Percentiles rank a stretch among this genome's conserved stretches.
Evolutionary conservation across 2,113 vertebrate genomes (phyloP).

Genomic region (Brachyhypopomus gauderio): DNA sequence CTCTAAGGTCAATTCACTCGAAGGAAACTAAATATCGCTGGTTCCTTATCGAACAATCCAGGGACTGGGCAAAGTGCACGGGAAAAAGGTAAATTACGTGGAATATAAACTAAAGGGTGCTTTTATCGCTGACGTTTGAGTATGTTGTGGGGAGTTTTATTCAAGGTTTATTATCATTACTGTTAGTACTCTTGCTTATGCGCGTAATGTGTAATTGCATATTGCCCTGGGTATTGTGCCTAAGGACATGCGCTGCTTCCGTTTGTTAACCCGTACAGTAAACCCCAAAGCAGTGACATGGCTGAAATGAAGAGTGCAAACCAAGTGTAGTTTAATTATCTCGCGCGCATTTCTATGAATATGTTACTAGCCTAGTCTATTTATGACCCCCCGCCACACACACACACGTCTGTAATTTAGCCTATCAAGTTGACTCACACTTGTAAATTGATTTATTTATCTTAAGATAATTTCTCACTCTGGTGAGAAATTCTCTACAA

Average conservation of each 20-base stretch:
- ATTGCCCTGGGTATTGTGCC: no score
- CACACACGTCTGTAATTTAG: constrained; percentile 22
- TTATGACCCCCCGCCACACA: not conserved
- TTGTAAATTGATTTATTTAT: constrained; percentile 54
- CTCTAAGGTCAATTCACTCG: constrained; percentile 36
- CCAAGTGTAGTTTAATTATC: no score
- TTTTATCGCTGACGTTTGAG: not conserved
- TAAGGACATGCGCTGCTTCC: no score
- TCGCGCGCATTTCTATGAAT: no score
- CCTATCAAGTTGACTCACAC: constrained; percentile 44
- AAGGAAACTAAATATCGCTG: constrained; percentile 53
- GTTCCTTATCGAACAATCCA: constrained; percentile 27
- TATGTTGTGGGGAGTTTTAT: not conserved
- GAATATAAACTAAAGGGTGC: not conserved
- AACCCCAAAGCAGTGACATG: no score
- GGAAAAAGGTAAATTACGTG: not conserved
- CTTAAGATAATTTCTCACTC: constrained; percentile 43
- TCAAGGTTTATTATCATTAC: no score
- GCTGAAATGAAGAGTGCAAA: no score
- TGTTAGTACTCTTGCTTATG: no score
- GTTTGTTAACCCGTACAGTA: no score
- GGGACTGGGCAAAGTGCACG: constrained; percentile 47
- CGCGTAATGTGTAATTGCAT: no score
- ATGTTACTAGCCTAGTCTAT: not conserved
- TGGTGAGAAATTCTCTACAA: constrained; percentile 42